phyloP scores from a whole-genome alignment of 2,888 invertebrate species.

The Parnassius glacialis region DNA sequence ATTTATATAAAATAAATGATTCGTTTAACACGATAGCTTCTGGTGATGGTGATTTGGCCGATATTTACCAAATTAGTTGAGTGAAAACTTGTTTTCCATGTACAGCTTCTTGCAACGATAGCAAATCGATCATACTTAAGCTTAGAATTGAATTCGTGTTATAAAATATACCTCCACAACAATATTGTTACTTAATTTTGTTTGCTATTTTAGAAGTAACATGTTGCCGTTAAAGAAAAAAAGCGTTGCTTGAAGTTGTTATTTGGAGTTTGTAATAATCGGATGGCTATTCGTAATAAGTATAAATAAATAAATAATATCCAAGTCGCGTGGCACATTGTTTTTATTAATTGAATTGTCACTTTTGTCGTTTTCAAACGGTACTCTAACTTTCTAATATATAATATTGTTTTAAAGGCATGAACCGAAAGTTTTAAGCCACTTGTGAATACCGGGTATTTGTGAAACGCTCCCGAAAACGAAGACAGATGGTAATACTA shows the following conservation, averaged over 20 bases:
- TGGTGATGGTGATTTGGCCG: not conserved
- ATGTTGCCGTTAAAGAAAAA: not conserved
- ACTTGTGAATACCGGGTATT: too few species aligned
- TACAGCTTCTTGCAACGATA: not conserved
- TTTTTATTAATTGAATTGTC: not conserved
- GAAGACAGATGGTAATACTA: too few species aligned
- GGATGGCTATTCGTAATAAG: not conserved
- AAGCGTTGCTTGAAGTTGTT: not conserved
- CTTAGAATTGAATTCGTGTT: not conserved
- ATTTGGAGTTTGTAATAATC: not conserved
- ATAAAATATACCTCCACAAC: not conserved
- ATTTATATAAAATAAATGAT: not conserved
- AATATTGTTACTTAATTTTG: not conserved
- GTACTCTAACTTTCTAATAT: too few species aligned
- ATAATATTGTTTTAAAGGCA: too few species aligned
- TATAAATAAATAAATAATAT: not conserved
- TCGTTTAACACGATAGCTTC: not conserved
- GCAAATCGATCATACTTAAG: not conserved
- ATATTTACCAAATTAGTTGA: not conserved
- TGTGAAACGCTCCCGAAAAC: too few species aligned
- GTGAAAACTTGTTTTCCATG: not conserved
- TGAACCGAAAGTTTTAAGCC: too few species aligned
- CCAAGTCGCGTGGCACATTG: not conserved
- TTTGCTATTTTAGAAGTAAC: not conserved
- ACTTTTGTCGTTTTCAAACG: too few species aligned